phyloP scores from a whole-genome alignment of 2,888 invertebrate species.

The Apodemia hepburni region DNA sequence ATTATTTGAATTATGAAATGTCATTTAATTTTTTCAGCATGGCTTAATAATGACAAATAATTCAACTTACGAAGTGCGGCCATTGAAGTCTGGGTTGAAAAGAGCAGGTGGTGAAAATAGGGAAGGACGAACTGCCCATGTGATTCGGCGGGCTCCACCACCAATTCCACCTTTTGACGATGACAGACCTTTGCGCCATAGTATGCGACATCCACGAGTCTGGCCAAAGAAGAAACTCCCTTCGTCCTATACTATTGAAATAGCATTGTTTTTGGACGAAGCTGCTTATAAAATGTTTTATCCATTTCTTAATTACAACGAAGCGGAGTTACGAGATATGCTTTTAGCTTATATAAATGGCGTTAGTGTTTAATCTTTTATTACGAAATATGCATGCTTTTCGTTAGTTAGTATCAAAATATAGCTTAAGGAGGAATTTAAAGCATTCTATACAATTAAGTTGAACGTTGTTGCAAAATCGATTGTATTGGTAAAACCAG shows the following conservation, averaged over 20 bases:
- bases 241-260: slow-evolving; percentile 81
- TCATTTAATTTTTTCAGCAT: slow-evolving; percentile 69
- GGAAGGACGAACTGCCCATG: slow-evolving; percentile 71
- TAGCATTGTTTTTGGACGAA: slow-evolving; percentile 88
- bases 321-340: slow-evolving; percentile 85
- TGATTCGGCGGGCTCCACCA: slow-evolving; percentile 78
- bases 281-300: slow-evolving; percentile 86
- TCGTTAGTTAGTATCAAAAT: not conserved
- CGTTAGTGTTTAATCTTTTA: slow-evolving; percentile 57
- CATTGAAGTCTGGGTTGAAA: slow-evolving; percentile 68
- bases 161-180: slow-evolving; percentile 65
- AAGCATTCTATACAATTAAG: too few relatives aligned
- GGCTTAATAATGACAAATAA: slow-evolving; percentile 85
- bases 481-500: too few relatives aligned
- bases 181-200: slow-evolving; percentile 51
- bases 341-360: slow-evolving; percentile 89
- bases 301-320: slow-evolving; percentile 83
- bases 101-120: slow-evolving; percentile 57
- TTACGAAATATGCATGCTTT: slow-evolving; percentile 1
- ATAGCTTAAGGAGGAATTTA: too few relatives aligned
- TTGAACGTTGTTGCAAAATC: too few relatives aligned
- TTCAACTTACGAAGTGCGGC: slow-evolving; percentile 85
- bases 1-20: not conserved
- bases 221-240: slow-evolving; percentile 44
- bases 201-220: slow-evolving; percentile 47